These are phyloP conservation scores for Cichladusa arquata DNA, from an alignment of 2,113 vertebrate genomes.

Conservation along the genomic window DNA sequence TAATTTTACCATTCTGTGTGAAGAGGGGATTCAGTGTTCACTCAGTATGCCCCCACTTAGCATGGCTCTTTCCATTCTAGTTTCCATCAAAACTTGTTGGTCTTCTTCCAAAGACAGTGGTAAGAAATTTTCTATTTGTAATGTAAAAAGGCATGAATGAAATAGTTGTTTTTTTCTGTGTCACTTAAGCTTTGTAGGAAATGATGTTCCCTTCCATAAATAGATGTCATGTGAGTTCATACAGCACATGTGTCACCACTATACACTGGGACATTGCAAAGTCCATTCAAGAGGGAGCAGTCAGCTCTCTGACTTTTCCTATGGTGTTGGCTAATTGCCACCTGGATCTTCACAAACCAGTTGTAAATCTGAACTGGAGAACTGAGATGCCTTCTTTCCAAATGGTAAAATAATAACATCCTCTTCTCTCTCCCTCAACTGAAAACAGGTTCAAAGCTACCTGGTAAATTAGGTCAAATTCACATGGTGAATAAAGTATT, in stretches of 20 bases:
- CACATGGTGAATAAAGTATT: not conserved
- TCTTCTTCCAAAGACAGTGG: not conserved
- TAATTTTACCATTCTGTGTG: not conserved
- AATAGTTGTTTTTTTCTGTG: not conserved
- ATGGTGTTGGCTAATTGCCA: not conserved
- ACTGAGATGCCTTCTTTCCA: not conserved
- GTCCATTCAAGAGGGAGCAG: not conserved
- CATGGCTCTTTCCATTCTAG: not conserved
- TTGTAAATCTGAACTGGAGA: not conserved
- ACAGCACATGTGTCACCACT: rapidly evolving
- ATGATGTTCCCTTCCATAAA: not conserved
- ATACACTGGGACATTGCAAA: not conserved
- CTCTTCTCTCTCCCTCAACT: not conserved
- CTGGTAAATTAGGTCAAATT: not conserved
- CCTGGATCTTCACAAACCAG: not conserved
- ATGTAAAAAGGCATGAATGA: not conserved
- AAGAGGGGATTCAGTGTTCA: not conserved
- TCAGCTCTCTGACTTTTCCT: not conserved
- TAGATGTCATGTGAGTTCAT: not conserved
- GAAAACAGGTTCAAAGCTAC: not conserved
- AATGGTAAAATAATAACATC: not conserved
- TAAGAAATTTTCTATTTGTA: not conserved
- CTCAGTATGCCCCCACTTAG: not conserved
- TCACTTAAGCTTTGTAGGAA: not conserved
- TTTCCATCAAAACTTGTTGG: not conserved